phyloP scores from a whole-genome alignment of 2,113 vertebrate species.

The Anser brachyrhynchus region DNA sequence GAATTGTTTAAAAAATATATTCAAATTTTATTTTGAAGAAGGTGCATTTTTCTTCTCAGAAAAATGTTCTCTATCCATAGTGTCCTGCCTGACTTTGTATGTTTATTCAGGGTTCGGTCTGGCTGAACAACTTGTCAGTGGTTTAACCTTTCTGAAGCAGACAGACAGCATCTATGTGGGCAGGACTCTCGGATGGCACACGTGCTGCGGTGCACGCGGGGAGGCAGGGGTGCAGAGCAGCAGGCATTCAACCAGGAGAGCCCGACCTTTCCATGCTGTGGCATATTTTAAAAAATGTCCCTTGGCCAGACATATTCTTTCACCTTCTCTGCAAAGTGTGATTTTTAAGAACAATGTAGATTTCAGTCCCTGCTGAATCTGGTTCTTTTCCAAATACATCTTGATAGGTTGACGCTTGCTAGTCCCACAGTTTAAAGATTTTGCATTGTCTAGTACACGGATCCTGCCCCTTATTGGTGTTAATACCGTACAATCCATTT shows the following conservation, averaged over 20 bases:
- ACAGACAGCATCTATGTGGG: rapidly evolving
- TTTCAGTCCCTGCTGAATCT: background rate
- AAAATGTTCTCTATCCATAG: background rate
- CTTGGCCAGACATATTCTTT: background rate
- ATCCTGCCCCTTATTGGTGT: background rate
- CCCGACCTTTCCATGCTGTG: background rate
- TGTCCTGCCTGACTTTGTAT: background rate
- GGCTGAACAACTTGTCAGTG: rapidly evolving
- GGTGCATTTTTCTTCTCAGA: background rate
- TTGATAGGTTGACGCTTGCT: background rate
- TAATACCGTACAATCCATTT: background rate
- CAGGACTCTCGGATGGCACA: background rate
- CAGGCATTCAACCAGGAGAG: background rate
- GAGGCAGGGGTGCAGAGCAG: background rate
- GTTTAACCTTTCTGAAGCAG: background rate
- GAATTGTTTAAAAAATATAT: background rate
- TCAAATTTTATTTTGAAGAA: background rate
- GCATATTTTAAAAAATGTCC: background rate
- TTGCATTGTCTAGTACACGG: background rate
- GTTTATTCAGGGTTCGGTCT: background rate
- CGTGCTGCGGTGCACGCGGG: rapidly evolving
- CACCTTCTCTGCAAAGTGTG: background rate
- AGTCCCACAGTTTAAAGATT: background rate
- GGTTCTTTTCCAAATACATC: background rate
- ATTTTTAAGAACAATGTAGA: background rate